Percentiles rank a stretch among this genome's conserved stretches.
phyloP scores from a whole-genome alignment of 2,797 vertebrate species.

The Coregonus ussuriensis region DNA sequence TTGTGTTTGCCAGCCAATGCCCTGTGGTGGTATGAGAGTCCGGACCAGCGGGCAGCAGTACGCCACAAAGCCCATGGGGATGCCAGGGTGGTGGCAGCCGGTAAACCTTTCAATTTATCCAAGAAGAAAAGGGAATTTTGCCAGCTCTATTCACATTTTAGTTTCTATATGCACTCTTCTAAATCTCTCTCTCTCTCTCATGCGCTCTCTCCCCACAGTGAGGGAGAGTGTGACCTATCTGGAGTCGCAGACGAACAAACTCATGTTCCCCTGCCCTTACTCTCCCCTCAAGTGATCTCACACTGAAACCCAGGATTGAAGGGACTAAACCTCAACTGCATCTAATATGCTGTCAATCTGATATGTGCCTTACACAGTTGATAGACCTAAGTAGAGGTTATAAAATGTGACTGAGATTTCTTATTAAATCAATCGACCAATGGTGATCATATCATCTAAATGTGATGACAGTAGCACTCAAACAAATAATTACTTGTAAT shows the following conservation, averaged over 20 bases:
- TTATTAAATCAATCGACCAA: neutral
- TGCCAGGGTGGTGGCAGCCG: constrained; percentile 86
- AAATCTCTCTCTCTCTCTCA: constrained; percentile 12
- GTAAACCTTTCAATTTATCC: constrained; percentile 64
- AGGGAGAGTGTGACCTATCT: constrained; percentile 82
- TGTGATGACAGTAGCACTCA: neutral
- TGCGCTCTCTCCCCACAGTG: constrained; percentile 72
- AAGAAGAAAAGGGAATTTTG: neutral
- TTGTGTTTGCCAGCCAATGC: constrained; percentile 77
- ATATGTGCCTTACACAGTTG: neutral
- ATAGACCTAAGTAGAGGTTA: neutral
- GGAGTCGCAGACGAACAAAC: constrained; percentile 80
- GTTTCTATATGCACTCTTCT: neutral
- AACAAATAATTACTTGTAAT: neutral
- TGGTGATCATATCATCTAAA: neutral
- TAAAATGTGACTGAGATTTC: neutral
- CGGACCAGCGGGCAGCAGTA: constrained; percentile 80
- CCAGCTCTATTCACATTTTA: neutral
- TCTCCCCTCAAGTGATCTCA: constrained; percentile 83
- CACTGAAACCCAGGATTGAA: neutral
- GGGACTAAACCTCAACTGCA: neutral
- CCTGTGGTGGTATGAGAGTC: constrained; percentile 87
- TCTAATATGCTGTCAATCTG: neutral
- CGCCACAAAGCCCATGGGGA: constrained; percentile 84
- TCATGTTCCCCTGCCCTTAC: constrained; percentile 82